Percentiles rank a stretch among this genome's conserved stretches.
Conservation (phyloP, 2,113 vertebrate genomes). For the Notechis scutatus region DNA sequence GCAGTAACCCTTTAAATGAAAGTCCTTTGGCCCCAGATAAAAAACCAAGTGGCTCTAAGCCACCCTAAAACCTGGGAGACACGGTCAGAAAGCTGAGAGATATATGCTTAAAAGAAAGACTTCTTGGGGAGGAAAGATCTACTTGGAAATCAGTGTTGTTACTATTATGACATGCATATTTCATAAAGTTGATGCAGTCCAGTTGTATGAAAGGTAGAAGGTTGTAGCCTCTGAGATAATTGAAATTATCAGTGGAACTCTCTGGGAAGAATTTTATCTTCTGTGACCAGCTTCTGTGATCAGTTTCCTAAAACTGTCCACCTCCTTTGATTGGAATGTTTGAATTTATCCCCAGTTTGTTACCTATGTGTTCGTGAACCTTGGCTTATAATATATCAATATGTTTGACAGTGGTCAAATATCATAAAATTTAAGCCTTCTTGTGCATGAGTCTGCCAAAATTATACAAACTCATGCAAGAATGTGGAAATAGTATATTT, state of each 20-base stretch:
- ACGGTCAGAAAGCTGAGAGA: background rate
- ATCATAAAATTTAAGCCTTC: background rate
- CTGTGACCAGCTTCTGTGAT: background rate
- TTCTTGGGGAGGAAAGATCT: background rate
- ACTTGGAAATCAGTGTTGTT: background rate
- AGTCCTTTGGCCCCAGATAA: background rate
- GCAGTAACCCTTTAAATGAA: background rate
- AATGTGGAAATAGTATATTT: background rate
- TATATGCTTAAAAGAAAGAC: background rate
- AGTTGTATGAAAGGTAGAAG: background rate
- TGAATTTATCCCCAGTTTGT: background rate
- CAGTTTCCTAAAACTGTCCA: background rate
- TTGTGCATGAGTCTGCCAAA: background rate
- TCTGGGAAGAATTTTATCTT: background rate
- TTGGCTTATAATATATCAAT: background rate
- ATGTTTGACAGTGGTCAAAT: background rate
- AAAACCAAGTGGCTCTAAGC: background rate
- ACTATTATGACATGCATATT: background rate
- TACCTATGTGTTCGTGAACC: background rate
- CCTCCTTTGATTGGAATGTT: background rate
- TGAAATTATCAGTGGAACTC: background rate
- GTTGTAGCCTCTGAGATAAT: background rate
- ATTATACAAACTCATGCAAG: background rate
- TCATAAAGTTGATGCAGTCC: background rate
- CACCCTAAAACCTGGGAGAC: background rate